phyloP scores from a whole-genome alignment of 2,888 invertebrate species.

The Beris morrisii region DNA sequence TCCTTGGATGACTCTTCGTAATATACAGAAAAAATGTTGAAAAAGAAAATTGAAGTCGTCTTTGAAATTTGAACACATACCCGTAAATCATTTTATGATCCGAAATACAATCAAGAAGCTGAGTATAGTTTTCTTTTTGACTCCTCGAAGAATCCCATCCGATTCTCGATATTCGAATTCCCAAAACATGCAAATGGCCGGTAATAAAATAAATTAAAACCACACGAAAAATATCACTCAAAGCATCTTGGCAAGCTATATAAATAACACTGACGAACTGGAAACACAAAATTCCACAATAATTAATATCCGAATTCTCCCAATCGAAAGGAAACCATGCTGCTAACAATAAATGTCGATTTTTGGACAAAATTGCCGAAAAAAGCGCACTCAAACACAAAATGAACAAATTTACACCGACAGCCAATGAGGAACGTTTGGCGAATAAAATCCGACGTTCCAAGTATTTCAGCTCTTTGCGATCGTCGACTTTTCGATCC shows the following conservation, averaged over 20 bases:
- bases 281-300: not conserved
- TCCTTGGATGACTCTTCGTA: too few species aligned
- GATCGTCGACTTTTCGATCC: not conserved
- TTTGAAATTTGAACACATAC: not conserved
- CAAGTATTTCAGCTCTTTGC: not conserved
- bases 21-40: too few species aligned
- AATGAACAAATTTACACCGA: not conserved
- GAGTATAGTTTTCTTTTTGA: not conserved
- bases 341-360: not conserved
- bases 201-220: not conserved
- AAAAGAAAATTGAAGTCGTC: too few species aligned
- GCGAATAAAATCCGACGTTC: not conserved
- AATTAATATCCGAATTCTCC: not conserved
- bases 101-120: not conserved
- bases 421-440: not conserved
- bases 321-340: constrained; percentile 10
- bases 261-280: not conserved
- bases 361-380: not conserved
- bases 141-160: not conserved
- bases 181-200: not conserved
- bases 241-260: constrained; percentile 3
- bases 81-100: not conserved
- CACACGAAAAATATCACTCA: constrained; percentile 8
- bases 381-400: not conserved
- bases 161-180: not conserved